phyloP scores from a whole-genome alignment of 1,140 invertebrate genomes.

The Sycophila sp. region DNA sequence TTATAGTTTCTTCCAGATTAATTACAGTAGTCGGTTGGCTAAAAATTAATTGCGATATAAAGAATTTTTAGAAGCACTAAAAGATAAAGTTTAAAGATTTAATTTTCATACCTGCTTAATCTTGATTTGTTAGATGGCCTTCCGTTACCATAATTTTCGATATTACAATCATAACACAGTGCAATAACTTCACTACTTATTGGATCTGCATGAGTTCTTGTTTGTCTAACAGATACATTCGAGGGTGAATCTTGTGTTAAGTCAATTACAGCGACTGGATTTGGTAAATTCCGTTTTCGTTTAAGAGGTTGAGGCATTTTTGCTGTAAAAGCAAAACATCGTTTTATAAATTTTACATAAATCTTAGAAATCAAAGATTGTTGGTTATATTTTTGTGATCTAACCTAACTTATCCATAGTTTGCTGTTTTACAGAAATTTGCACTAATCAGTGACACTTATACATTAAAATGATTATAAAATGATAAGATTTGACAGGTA shows the following conservation, averaged over 20 bases:
- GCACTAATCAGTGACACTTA: too few relatives aligned
- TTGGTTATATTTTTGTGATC: too few relatives aligned
- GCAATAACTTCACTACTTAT: too few relatives aligned
- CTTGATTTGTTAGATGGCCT: background rate
- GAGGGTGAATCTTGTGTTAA: slow-evolving; percentile 44
- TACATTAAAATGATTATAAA: too few relatives aligned
- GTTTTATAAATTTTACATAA: background rate
- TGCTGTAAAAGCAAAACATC: too few relatives aligned
- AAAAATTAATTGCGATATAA: background rate
- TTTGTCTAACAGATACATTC: background rate
- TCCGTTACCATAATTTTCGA: too few relatives aligned
- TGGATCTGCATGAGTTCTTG: background rate
- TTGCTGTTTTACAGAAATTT: too few relatives aligned
- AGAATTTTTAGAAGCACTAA: too few relatives aligned
- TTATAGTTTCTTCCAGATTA: slow-evolving; percentile 36
- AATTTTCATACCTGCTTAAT: slow-evolving; percentile 9
- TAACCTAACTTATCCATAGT: too few relatives aligned
- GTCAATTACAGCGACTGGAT: slow-evolving; percentile 45
- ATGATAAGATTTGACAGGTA: too few relatives aligned
- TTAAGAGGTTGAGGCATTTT: slow-evolving; percentile 1
- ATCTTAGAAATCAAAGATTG: too few relatives aligned
- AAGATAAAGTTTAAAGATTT: background rate
- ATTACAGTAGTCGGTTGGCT: background rate
- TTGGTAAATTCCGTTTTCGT: background rate
- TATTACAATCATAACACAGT: too few relatives aligned